Evolutionary conservation across 2,888 invertebrate species (phyloP).

Genomic region (Bellardia pandia): DNA sequence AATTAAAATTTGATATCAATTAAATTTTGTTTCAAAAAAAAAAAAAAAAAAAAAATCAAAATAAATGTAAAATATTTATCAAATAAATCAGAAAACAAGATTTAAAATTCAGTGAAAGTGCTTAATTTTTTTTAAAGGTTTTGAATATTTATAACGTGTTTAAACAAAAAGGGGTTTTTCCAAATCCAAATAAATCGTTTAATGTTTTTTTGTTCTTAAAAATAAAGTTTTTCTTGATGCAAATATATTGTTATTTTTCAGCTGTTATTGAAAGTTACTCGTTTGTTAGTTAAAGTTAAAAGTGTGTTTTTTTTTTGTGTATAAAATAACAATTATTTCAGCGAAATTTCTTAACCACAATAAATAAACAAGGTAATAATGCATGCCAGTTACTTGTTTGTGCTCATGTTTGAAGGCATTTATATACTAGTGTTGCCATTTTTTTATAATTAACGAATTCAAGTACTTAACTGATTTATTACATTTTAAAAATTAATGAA

Average conservation of each 20-base stretch:
- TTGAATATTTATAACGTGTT: neutral
- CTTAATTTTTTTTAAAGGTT: neutral
- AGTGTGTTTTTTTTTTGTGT: neutral
- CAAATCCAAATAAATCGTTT: neutral
- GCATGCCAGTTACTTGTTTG: neutral
- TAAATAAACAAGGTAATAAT: slow-evolving; percentile 50
- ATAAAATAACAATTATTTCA: slow-evolving; percentile 24
- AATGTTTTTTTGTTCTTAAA: neutral
- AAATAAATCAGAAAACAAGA: neutral
- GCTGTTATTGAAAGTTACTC: slow-evolving; percentile 4
- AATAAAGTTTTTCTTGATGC: neutral
- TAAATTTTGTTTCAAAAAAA: neutral
- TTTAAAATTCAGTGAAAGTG: slow-evolving; percentile 18
- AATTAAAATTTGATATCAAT: neutral
- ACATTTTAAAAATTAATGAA: too few relatives aligned
- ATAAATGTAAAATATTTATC: neutral
- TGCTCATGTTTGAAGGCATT: neutral
- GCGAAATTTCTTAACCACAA: slow-evolving; percentile 36
- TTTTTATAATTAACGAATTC: too few relatives aligned
- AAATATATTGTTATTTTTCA: neutral
- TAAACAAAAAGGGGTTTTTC: neutral
- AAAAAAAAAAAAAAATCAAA: neutral
- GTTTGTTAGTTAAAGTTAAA: neutral
- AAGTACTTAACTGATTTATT: too few relatives aligned
- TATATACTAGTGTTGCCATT: neutral